These are phyloP conservation scores for Merops nubicus DNA, from an alignment of 2,113 vertebrate genomes.

Conservation along the genomic window DNA sequence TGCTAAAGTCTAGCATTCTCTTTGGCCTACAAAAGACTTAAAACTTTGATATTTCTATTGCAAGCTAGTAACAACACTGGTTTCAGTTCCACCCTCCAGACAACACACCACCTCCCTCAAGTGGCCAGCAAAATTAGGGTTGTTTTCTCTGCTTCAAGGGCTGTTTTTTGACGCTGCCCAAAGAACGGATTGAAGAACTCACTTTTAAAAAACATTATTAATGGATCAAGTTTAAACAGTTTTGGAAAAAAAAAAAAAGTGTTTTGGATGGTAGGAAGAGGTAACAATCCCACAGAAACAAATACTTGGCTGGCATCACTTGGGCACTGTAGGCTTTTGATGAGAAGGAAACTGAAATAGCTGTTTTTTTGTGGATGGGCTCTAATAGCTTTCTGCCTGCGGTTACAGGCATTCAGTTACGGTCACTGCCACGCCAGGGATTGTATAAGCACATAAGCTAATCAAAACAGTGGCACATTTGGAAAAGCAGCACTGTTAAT, in stretches of 20 bases:
- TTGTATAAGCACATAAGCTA: constrained; percentile 24
- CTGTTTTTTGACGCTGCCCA: neutral
- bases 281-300: neutral
- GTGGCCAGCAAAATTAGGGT: constrained; percentile 61
- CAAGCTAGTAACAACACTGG: constrained; percentile 2
- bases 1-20: neutral
- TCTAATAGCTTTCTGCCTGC: constrained; percentile 20
- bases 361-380: neutral
- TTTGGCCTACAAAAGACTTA: constrained; percentile 30
- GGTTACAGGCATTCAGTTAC: neutral
- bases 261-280: neutral
- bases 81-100: constrained; percentile 41
- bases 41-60: constrained; percentile 42
- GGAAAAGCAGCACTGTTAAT: constrained; percentile 40
- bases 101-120: constrained; percentile 77
- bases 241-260: neutral
- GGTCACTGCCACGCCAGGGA: neutral
- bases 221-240: neutral
- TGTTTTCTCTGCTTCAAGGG: constrained; percentile 38
- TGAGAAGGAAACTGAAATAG: constrained; percentile 9
- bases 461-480: constrained; percentile 43
- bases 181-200: neutral
- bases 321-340: neutral
- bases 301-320: neutral
- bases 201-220: neutral